Base-by-base conservation (phyloP, 2,888 invertebrate genomes). In the Tipula vernalis region DNA sequence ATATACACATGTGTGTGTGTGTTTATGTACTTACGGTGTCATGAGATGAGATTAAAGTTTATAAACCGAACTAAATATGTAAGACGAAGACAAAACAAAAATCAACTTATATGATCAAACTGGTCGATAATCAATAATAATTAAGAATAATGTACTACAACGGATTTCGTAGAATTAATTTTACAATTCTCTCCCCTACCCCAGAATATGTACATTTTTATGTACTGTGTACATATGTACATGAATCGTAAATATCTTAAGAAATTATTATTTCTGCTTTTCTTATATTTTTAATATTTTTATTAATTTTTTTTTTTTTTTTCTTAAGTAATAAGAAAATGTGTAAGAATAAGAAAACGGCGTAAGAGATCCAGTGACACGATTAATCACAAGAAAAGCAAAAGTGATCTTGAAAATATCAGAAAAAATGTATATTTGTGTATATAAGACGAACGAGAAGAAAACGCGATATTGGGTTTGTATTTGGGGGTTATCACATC, bases 401-500 rank as follows among this genome's bases (percentile, higher is more conserved):
- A 87, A 87, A 87, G 86, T 87, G 86, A 87, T 87, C 86, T 87
- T 87, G 86, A 87, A 87, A 84, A 87, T 91, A 41, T 85, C 18
- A 36, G 10, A 42, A 39, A 42, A 28, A 71, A 12, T 71, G 28
- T 5, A 15, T 6, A 39, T 39, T 39, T 39, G 2, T 39, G 2
- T 51, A 51, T 51, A 51, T 51, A 15, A 51, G 15, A 51, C 0
- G 51, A 51, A 15, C 15, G 12, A 6, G 15, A 51, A 15, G 51
- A 15, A 51, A 51, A 18, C 51, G 44, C 39, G 39, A 39, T 39
- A 39, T 39, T 5, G 51, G 51, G 51, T 5, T 57, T 15, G 18
- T 8, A 15, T 57, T 57, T 15, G 15, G 51, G 8, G 6, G 51
- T 15, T 57, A 57, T n/a, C 15, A 15, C 51, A 57, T 57, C 6